Conservation (phyloP, 2,888 invertebrate species). For the Drosophila rellima region DNA sequence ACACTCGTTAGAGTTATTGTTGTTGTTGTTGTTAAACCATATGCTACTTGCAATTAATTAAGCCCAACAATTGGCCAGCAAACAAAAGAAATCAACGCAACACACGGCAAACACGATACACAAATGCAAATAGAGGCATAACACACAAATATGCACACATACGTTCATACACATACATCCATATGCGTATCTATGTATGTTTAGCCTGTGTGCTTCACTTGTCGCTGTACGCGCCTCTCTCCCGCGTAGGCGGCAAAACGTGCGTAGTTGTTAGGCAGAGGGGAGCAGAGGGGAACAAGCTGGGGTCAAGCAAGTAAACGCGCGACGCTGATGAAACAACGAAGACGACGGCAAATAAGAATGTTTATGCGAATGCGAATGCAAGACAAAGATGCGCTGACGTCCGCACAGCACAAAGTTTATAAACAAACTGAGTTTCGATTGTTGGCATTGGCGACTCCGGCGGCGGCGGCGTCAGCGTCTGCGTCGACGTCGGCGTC, state of each 20-base stretch:
- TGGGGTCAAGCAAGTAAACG: slow-evolving; percentile 40
- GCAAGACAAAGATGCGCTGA: slow-evolving; percentile 40
- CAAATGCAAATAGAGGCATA: slow-evolving; percentile 52
- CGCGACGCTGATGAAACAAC: slow-evolving; percentile 42
- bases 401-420: slow-evolving; percentile 67
- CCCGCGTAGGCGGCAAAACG: slow-evolving; percentile 42
- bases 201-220: slow-evolving; percentile 74
- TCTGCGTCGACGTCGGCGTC: slow-evolving; percentile 16
- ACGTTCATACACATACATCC: slow-evolving; percentile 12
- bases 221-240: slow-evolving; percentile 57
- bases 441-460: slow-evolving; percentile 22
- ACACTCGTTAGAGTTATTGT: slow-evolving; percentile 47
- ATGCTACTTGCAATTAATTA: slow-evolving; percentile 74
- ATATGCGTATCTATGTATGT: slow-evolving; percentile 16
- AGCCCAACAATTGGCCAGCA: slow-evolving; percentile 70
- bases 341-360: slow-evolving; percentile 31
- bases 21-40: slow-evolving; percentile 47
- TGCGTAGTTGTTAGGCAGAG: slow-evolving; percentile 8
- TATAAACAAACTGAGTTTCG: slow-evolving; percentile 70
- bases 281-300: slow-evolving; percentile 7
- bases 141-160: slow-evolving; percentile 40
- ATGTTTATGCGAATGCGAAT: slow-evolving; percentile 12
- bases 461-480: slow-evolving; percentile 14
- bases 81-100: slow-evolving; percentile 71
- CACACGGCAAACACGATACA: slow-evolving; percentile 59